Evolutionary conservation across 2,797 vertebrate species (phyloP), one percentile per base, ranked within the genome.

Genomic region (Manis crassicaudata): DNA sequence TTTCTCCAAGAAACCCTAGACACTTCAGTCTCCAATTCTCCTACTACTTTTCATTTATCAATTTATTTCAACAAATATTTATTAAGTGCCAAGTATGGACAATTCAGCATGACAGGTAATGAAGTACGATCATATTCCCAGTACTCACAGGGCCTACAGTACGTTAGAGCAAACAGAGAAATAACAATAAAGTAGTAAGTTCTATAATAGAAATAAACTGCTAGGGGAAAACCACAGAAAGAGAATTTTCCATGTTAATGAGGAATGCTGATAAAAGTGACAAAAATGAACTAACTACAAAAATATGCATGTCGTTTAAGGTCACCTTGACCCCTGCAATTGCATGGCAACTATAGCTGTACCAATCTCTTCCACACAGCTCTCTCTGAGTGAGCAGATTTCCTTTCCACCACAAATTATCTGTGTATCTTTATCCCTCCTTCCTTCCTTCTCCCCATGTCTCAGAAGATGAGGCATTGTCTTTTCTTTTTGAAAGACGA

Each of bases 41-140:
- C 80, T 60, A 65, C 37, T 23, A 82, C 52, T 92, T 88, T 88
- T 93, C 54, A 76, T 40, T 79, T 93, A 60, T 94, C 89, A 93
- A 85, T 93, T 88, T 77, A 84, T 80, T 88, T 86, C 75, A 96
- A 86, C n/a, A 96, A 88, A 67, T 46, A 73, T 70, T 93, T 84
- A 72, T 89, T 68, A 93, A 82, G n/a, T 94, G 12, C 21, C 73
- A 23, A 73, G 58, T 93, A 86, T 18, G 37, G 75, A 40, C 29
- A 40, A 94, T 67, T 95, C 50, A 83, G 50, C 84, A 82, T 20
- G 27, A 86, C 23, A 88, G 54, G 16, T 67, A 43, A 68, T 83
- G 8, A 89, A 94, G 21, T 52, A 67, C 82, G 73, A 88, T 58
- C 75, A 54, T 46, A 11, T 54, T 86, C 27, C 13, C 62, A 54